phyloP scores from a whole-genome alignment of 2,113 vertebrate species.

The Emydura subglobosa region DNA sequence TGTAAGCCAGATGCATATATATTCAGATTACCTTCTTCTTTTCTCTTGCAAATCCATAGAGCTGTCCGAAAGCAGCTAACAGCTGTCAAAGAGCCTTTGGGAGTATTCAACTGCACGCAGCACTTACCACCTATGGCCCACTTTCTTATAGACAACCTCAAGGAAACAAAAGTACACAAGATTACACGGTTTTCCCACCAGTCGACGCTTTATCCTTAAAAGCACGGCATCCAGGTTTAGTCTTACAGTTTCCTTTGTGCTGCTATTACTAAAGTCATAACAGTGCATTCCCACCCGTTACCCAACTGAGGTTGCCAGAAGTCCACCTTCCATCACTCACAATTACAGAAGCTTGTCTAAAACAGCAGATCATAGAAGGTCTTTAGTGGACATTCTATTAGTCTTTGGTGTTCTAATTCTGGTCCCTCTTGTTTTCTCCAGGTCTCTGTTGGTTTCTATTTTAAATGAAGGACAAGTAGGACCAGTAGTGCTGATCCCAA shows the following conservation, averaged over 20 bases:
- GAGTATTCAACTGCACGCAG: not conserved
- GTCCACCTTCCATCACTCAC: not conserved
- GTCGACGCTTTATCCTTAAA: not conserved
- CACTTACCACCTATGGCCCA: not conserved
- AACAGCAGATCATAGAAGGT: not conserved
- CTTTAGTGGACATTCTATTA: not conserved
- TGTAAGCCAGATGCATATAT: not conserved
- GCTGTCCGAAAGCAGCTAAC: not conserved
- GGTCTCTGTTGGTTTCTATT: not conserved
- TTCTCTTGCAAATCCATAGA: constrained; percentile 20
- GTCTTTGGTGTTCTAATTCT: not conserved
- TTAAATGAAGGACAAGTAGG: not conserved
- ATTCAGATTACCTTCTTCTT: constrained; percentile 7
- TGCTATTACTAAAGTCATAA: not conserved
- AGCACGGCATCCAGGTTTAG: not conserved
- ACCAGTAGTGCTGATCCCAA: not conserved
- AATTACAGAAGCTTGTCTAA: not conserved
- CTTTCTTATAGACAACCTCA: not conserved
- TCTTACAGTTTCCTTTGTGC: not conserved
- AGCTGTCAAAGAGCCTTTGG: not conserved
- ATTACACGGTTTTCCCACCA: not conserved
- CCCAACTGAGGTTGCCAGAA: not conserved
- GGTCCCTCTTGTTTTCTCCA: not conserved
- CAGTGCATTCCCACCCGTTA: not conserved
- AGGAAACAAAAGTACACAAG: not conserved